These are phyloP conservation scores for Menura novaehollandiae DNA, from an alignment of 2,113 vertebrate species.

Conservation along the genomic window DNA sequence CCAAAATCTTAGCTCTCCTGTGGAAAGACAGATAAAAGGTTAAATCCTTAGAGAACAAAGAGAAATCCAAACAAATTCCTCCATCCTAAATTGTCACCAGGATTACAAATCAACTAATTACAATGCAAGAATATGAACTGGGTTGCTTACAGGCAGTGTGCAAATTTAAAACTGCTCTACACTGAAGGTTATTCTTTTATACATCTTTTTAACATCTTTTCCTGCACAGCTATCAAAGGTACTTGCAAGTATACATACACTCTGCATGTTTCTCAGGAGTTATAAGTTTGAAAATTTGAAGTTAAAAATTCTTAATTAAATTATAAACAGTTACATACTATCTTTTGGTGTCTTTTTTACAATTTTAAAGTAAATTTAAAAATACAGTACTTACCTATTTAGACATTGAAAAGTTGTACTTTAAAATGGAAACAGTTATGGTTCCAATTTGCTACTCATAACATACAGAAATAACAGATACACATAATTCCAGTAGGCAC, in stretches of 20 bases:
- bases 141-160: background rate
- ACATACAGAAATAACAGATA: slow-evolving; percentile 7
- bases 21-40: background rate
- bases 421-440: background rate
- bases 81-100: background rate
- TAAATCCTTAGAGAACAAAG: background rate
- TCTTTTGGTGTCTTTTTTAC: background rate
- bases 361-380: background rate
- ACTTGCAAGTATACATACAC: background rate
- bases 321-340: background rate
- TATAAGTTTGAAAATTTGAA: background rate
- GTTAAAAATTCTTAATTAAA: background rate
- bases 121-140: background rate
- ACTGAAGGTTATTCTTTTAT: background rate
- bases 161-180: background rate
- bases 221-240: background rate
- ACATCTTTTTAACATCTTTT: background rate
- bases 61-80: background rate
- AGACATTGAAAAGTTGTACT: background rate
- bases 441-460: background rate
- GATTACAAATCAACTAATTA: background rate
- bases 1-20: background rate
- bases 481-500: background rate
- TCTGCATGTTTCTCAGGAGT: background rate
- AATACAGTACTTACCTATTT: background rate